These are phyloP conservation scores for Nebria ingens DNA, from an alignment of 1,140 invertebrate genomes.

Conservation along the genomic window DNA sequence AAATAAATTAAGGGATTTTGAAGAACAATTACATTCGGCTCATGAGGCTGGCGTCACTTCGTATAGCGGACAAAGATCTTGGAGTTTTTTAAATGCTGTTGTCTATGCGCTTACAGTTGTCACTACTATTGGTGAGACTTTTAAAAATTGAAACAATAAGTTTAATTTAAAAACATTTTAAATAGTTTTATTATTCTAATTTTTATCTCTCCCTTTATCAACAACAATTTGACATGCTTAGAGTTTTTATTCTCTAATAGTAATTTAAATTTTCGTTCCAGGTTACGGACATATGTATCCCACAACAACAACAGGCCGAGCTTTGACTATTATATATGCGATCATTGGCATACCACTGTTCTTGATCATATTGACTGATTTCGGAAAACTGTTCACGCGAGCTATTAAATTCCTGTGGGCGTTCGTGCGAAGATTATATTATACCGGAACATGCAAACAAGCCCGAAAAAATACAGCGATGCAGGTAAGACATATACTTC, in stretches of 20 bases:
- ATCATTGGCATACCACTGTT: slow-evolving; percentile 91
- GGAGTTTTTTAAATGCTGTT: slow-evolving; percentile 88
- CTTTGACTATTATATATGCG: slow-evolving; percentile 86
- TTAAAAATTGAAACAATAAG: neutral
- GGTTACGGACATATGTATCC: slow-evolving; percentile 92
- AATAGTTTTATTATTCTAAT: slow-evolving; percentile 6
- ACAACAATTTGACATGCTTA: too few relatives aligned
- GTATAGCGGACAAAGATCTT: slow-evolving; percentile 73
- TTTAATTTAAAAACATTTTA: slow-evolving; percentile 1
- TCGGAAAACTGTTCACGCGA: slow-evolving; percentile 84
- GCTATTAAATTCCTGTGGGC: slow-evolving; percentile 90
- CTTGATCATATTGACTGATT: slow-evolving; percentile 82
- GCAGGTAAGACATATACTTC: slow-evolving; percentile 44
- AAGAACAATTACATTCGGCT: slow-evolving; percentile 72
- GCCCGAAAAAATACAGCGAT: slow-evolving; percentile 62
- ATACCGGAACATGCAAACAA: slow-evolving; percentile 72
- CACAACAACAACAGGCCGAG: slow-evolving; percentile 68
- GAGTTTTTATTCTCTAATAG: neutral
- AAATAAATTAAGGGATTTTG: slow-evolving; percentile 70
- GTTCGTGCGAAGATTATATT: slow-evolving; percentile 74
- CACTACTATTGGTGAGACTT: slow-evolving; percentile 84
- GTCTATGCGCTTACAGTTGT: slow-evolving; percentile 86
- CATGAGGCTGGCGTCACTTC: slow-evolving; percentile 69
- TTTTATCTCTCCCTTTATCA: too few relatives aligned
- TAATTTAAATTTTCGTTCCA: slow-evolving; percentile 37